Evolutionary conservation across 37 sponge, comb jelly and placozoan species (phyloP).

Genomic region (Hexactinellida sp.): DNA sequence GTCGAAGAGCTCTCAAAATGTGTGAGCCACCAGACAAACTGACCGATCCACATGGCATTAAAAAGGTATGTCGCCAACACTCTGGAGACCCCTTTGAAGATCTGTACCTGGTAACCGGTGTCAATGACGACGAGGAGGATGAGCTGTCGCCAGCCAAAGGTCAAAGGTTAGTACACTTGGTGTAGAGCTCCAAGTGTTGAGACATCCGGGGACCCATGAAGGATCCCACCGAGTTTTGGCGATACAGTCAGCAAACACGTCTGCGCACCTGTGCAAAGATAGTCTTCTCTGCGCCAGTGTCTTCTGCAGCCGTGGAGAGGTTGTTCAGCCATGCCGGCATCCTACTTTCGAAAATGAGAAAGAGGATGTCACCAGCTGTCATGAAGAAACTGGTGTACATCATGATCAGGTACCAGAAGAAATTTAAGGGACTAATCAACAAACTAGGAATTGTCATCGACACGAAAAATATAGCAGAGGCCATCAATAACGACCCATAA

Average conservation of each 20-base stretch:
- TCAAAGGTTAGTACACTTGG: slow-evolving; percentile 1
- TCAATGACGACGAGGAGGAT: neutral
- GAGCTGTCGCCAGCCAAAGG: neutral
- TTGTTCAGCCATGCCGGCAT: neutral
- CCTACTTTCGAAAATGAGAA: neutral
- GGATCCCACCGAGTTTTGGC: neutral
- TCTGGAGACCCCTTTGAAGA: slow-evolving; percentile 13
- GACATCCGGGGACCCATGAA: neutral
- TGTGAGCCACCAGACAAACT: neutral
- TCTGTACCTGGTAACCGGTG: slow-evolving; percentile 11
- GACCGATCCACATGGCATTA: neutral
- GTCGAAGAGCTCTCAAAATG: neutral
- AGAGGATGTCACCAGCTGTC: too few species aligned
- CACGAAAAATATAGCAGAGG: neutral
- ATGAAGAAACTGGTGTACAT: neutral
- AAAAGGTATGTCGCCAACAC: neutral
- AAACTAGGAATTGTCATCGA: too few species aligned
- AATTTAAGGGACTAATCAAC: neutral
- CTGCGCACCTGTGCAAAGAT: neutral
- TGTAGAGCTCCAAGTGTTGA: slow-evolving; percentile 5
- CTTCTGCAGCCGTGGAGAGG: slow-evolving; percentile 9
- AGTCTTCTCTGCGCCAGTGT: neutral
- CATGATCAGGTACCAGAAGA: neutral
- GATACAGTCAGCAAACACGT: neutral
- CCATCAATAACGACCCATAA: neutral